These are phyloP conservation scores for Watsonalla cultraria DNA, from an alignment of 2,888 invertebrate species.

Conservation along the genomic window DNA sequence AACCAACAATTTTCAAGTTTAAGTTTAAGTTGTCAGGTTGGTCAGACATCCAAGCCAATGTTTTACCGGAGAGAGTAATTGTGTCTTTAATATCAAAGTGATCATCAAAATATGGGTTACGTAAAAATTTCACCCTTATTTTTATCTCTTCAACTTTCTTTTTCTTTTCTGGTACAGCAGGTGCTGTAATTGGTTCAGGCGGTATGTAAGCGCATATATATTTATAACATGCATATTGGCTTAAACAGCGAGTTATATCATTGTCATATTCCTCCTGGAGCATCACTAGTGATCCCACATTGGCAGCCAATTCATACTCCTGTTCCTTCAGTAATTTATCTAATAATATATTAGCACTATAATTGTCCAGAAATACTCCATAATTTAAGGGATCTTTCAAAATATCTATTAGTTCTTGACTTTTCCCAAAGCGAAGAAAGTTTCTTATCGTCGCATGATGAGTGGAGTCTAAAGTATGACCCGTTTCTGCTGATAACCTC, in stretches of 20 bases:
- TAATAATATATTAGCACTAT: conserved; percentile 87
- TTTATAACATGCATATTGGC: conserved; percentile 86
- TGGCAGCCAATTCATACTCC: conserved; percentile 85
- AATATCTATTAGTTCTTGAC: conserved; percentile 83
- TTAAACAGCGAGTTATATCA: conserved; percentile 82
- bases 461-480: conserved; percentile 87
- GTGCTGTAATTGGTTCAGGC: conserved; percentile 26
- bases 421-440: conserved; percentile 73
- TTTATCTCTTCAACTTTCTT: conserved; percentile 81
- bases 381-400: conserved; percentile 90
- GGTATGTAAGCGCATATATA: conserved; percentile 71
- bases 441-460: conserved; percentile 87
- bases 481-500: conserved; percentile 84
- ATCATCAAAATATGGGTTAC: conserved; percentile 91
- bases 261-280: conserved; percentile 91
- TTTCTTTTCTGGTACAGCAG: conserved; percentile 24
- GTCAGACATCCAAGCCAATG: conserved; percentile 82
- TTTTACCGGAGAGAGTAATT: conserved; percentile 88
- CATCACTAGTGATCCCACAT: conserved; percentile 88
- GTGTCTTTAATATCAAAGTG: conserved; percentile 91
- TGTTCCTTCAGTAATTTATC: conserved; percentile 85
- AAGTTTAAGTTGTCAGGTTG: conserved; percentile 66
- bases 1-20: conserved; percentile 82
- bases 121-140: conserved; percentile 87
- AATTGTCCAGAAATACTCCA: conserved; percentile 94